Evolutionary conservation across 1,140 invertebrate species (phyloP).

Genomic region (Zaprionus capensis): DNA sequence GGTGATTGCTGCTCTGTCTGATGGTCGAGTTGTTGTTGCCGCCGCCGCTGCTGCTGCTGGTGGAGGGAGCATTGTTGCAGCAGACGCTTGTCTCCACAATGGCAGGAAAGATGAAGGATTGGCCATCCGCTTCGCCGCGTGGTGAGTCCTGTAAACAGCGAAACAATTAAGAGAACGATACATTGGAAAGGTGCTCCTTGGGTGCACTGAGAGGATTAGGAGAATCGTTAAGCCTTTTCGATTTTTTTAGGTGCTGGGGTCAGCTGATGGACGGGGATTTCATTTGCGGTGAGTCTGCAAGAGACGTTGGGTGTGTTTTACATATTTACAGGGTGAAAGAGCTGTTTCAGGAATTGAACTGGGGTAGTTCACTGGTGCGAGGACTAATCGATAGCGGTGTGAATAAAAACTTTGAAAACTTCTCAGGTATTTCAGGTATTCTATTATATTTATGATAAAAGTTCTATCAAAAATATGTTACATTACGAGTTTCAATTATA

Average conservation of each 20-base stretch:
- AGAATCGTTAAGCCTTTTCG: conserved; percentile 30
- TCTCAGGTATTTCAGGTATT: background rate
- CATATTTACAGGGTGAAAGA: conserved; percentile 19
- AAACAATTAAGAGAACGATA: conserved; percentile 44
- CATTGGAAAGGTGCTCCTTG: background rate
- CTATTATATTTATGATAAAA: background rate
- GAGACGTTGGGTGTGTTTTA: background rate
- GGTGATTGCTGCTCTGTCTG: conserved; percentile 65
- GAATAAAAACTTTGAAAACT: background rate
- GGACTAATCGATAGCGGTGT: conserved; percentile 17
- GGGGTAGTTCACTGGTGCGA: conserved; percentile 9
- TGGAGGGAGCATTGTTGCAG: conserved; percentile 75
- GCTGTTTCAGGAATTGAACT: conserved; percentile 1
- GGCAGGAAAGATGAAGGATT: conserved; percentile 88
- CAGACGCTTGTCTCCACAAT: conserved; percentile 84
- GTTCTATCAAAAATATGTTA: background rate
- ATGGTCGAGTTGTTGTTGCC: conserved; percentile 37
- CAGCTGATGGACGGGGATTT: conserved; percentile 31
- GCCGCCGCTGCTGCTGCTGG: conserved; percentile 39
- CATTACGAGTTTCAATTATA: background rate
- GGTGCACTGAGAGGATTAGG: conserved; percentile 1
- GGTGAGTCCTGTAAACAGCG: conserved; percentile 86
- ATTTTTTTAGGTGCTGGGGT: conserved; percentile 46
- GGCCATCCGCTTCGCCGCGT: conserved; percentile 88
- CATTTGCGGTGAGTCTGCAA: background rate